phyloP scores from a whole-genome alignment of 2,888 invertebrate genomes.

The Anoncus sp. region DNA sequence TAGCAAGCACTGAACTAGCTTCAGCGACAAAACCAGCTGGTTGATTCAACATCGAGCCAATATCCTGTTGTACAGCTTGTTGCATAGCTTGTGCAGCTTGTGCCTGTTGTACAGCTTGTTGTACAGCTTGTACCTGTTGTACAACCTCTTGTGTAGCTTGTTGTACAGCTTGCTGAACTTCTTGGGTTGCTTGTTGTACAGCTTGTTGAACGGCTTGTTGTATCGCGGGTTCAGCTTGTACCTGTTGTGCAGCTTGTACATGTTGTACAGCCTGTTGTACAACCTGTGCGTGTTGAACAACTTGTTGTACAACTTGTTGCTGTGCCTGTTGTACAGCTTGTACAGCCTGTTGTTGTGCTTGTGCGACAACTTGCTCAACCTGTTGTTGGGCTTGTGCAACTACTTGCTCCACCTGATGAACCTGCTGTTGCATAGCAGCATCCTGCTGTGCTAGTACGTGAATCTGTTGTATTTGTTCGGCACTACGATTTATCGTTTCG shows the following conservation, averaged over 20 bases:
- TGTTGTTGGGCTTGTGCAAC: conserved; percentile 81
- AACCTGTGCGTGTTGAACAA: conserved; percentile 81
- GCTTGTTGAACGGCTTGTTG: conserved; percentile 81
- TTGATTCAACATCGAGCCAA: conserved; percentile 80
- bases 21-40: conserved; percentile 81
- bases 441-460: conserved; percentile 77
- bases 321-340: conserved; percentile 81
- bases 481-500: conserved; percentile 64
- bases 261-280: conserved; percentile 81
- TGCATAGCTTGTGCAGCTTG: conserved; percentile 82
- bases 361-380: conserved; percentile 81
- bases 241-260: conserved; percentile 80
- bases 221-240: conserved; percentile 78
- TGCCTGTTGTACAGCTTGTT: conserved; percentile 81
- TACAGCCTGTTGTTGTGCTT: conserved; percentile 81
- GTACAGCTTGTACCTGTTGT: conserved; percentile 80
- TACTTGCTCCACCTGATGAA: conserved; percentile 80
- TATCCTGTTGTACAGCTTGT: conserved; percentile 82
- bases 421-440: conserved; percentile 80
- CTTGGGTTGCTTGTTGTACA: conserved; percentile 77
- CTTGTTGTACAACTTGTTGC: conserved; percentile 81
- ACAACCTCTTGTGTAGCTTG: conserved; percentile 80
- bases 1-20: conserved; percentile 80
- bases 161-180: conserved; percentile 80
- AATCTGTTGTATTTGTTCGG: conserved; percentile 76